Evolutionary conservation across 2,113 vertebrate species (phyloP).

Genomic region (Accipiter cooperii): DNA sequence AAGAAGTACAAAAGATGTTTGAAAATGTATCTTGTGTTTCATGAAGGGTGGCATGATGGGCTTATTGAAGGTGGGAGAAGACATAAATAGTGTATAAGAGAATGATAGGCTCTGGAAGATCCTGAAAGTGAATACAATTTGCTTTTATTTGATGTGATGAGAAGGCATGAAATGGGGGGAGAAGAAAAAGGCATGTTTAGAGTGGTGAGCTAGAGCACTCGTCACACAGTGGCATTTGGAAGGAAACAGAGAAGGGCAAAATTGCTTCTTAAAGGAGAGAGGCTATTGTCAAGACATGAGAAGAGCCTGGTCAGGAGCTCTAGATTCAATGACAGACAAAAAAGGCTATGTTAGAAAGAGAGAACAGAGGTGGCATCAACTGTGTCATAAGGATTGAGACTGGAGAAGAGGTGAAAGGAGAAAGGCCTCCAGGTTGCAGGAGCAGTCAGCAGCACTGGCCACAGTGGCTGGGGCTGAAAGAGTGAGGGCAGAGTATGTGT

Average conservation of each 20-base stretch:
- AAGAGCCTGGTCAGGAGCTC: neutral
- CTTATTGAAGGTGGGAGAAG: neutral
- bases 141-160: conserved; percentile 21
- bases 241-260: neutral
- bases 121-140: conserved; percentile 17
- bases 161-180: neutral
- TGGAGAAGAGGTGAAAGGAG: neutral
- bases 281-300: neutral
- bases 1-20: conserved; percentile 26
- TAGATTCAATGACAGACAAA: neutral
- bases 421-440: neutral
- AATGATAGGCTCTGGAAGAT: neutral
- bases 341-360: neutral
- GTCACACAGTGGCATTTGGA: neutral
- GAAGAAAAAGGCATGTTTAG: neutral
- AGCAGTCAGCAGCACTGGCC: rapidly evolving
- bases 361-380: neutral
- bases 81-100: conserved; percentile 38
- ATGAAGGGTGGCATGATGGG: neutral
- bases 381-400: neutral
- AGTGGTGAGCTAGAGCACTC: neutral
- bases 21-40: neutral
- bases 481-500: rapidly evolving
- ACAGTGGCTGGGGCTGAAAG: neutral
- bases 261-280: neutral